phyloP scores from a whole-genome alignment of 2,888 invertebrate genomes.

The Linyphia triangularis region DNA sequence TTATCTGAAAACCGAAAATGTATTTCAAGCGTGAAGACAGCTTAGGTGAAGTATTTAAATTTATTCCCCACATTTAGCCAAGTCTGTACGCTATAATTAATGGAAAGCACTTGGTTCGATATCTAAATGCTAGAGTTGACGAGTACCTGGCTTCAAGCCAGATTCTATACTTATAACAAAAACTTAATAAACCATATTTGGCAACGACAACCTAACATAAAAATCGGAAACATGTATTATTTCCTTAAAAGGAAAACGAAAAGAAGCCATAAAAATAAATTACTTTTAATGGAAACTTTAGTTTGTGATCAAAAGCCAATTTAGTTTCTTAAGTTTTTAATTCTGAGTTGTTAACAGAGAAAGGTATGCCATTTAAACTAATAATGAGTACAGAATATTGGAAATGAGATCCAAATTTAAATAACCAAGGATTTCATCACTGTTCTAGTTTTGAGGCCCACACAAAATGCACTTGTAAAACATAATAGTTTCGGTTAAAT shows the following conservation, averaged over 20 bases:
- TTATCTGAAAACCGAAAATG: background rate
- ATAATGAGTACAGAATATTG: no score
- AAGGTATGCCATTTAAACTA: no score
- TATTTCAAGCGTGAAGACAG: background rate
- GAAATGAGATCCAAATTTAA: no score
- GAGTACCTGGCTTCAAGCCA: background rate
- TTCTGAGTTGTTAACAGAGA: no score
- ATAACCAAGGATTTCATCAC: no score
- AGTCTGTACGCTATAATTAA: background rate
- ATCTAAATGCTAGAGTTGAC: constrained; percentile 3
- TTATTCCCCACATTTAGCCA: background rate
- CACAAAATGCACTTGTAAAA: no score
- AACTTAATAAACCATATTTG: background rate
- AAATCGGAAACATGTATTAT: background rate
- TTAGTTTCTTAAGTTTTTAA: no score
- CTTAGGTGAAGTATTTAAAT: background rate
- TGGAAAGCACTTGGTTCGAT: background rate
- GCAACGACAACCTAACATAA: background rate
- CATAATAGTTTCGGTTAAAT: no score
- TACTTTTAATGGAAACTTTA: background rate
- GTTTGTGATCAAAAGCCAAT: no score
- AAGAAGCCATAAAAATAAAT: background rate
- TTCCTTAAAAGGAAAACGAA: background rate
- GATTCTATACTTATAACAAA: background rate
- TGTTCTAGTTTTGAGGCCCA: no score